Evolutionary conservation across 2,888 invertebrate species (phyloP).

Genomic region (Torymus texanus): DNA sequence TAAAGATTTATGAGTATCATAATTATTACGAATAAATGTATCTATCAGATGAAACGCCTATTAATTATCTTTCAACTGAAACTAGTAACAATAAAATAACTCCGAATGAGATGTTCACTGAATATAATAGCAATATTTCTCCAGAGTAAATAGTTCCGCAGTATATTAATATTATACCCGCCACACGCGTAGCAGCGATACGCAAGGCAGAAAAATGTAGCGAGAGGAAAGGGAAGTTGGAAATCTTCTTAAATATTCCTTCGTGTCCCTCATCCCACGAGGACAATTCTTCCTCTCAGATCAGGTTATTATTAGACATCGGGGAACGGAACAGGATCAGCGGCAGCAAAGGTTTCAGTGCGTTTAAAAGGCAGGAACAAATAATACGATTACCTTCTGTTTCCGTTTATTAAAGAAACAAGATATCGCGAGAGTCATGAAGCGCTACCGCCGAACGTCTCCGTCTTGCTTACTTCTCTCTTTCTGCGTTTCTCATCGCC

Average conservation of each 20-base stretch:
- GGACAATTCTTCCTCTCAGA: slow-evolving; percentile 42
- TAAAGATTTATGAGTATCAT: too few species aligned
- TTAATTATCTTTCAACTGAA: too few species aligned
- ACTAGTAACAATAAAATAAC: too few species aligned
- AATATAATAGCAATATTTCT: neutral
- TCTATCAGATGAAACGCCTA: too few species aligned
- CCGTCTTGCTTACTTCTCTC: slow-evolving; percentile 5
- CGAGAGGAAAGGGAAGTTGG: slow-evolving; percentile 65
- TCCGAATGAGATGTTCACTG: too few species aligned
- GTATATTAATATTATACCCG: slow-evolving; percentile 24
- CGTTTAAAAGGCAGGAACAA: slow-evolving; percentile 72
- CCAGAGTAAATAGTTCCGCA: neutral
- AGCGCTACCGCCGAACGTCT: neutral
- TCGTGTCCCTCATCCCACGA: slow-evolving; percentile 58
- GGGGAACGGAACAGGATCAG: slow-evolving; percentile 47
- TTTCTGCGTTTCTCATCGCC: slow-evolving; percentile 57
- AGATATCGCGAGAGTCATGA: slow-evolving; percentile 67
- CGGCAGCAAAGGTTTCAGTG: slow-evolving; percentile 52
- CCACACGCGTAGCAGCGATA: neutral
- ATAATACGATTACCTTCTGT: slow-evolving; percentile 75
- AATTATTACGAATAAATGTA: too few species aligned
- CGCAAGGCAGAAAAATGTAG: neutral
- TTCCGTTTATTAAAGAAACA: slow-evolving; percentile 76
- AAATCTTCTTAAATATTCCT: slow-evolving; percentile 74
- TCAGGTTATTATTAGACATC: slow-evolving; percentile 55